Evolutionary conservation across 2,797 vertebrate species (phyloP), one percentile per base, ranked within the genome.

Genomic region (Bufotes viridis): DNA sequence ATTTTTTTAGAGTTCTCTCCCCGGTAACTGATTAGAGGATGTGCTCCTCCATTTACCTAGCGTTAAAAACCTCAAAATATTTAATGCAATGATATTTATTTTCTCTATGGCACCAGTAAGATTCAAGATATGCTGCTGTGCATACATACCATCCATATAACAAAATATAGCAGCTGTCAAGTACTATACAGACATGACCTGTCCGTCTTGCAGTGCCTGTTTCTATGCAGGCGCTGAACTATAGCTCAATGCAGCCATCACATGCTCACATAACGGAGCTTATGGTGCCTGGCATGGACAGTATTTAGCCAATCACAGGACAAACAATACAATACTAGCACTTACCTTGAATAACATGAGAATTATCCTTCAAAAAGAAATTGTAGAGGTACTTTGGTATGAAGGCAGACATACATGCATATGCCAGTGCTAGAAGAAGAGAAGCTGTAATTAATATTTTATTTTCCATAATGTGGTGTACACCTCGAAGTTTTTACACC

Each of bases 311-410:
- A 14, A 22, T 63, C 18, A 63, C 20, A 22, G 18, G 60, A 17
- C 18, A n/a, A 63, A 63, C 20, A 63, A 22, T 8, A 17, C 58
- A 18, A 0, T 60, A 20, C 18, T 20, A 60, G 18, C 3, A 2
- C 17, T 95, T 93, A 99, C 98, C 98, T 97, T 99, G 98, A 91
- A 99, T 99, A 90, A 99, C 98, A 72, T 99, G 98, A 70, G 98
- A 99, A 94, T 99, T 99, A 94, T 99, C 98, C 94, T 99, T 99
- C 90, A 99, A 92, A 92, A 99, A 99, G 92, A 99, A 99, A 93
- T 99, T 99, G 94, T 98, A 99, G 80, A 99, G 94, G 91, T 99
- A 99, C 93, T 99, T 99, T 12, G 98, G 98, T 91, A 99, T 99
- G 93, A 99, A 99, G 90, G 98, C 97, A 88, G 98, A 99, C 98